Evolutionary conservation across 1,140 invertebrate species (phyloP).

Genomic region (Orchestia grillus): DNA sequence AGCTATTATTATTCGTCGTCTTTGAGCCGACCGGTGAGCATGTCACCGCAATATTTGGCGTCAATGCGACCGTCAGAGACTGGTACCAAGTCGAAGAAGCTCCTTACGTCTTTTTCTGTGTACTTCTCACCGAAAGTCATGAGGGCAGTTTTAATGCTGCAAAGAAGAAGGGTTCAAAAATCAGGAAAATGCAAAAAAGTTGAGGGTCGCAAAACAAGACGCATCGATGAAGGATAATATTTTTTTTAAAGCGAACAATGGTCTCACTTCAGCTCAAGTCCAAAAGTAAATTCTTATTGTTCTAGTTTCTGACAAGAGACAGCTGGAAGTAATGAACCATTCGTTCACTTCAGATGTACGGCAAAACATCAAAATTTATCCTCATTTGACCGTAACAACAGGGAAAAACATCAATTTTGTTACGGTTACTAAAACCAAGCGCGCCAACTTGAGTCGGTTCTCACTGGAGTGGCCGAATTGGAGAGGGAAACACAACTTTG

Average conservation of each 20-base stretch:
- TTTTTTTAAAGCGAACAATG: neutral
- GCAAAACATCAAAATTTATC: neutral
- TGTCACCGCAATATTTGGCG: constrained; percentile 87
- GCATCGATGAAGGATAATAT: neutral
- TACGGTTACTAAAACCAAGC: neutral
- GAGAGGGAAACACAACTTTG: neutral
- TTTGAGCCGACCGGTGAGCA: constrained; percentile 81
- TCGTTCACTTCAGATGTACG: neutral
- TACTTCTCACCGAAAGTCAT: constrained; percentile 98
- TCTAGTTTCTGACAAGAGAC: neutral
- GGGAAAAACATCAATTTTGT: neutral
- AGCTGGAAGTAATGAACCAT: neutral
- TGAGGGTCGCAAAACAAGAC: neutral
- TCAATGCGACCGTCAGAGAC: constrained; percentile 94
- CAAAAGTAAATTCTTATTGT: neutral
- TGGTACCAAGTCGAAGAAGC: constrained; percentile 94
- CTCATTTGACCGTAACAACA: neutral
- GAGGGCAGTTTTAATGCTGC: constrained; percentile 85
- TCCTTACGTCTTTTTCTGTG: constrained; percentile 90
- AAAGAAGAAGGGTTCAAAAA: neutral
- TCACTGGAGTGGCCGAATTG: neutral
- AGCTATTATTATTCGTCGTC: constrained; percentile 1
- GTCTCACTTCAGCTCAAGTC: neutral
- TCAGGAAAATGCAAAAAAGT: neutral
- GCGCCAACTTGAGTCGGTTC: neutral